phyloP scores from a whole-genome alignment of 1,140 invertebrate genomes.

The Dysdera silvatica region DNA sequence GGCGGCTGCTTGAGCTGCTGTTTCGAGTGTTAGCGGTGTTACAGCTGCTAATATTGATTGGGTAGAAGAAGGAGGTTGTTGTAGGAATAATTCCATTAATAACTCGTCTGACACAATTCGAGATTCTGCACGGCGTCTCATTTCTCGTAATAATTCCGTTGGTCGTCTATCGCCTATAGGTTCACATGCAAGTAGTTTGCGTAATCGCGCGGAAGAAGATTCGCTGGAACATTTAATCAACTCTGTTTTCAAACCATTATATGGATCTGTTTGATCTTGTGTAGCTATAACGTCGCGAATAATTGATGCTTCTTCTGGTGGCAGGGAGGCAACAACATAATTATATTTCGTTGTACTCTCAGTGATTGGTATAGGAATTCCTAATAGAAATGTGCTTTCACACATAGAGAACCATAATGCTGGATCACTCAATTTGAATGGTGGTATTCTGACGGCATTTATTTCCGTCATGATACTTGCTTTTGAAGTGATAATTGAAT shows the following conservation, averaged over 20 bases:
- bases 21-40: neutral
- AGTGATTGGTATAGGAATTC: neutral
- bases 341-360: slow-evolving; percentile 1
- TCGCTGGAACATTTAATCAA: neutral
- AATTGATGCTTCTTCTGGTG: neutral
- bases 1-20: too few species aligned
- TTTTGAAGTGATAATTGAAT: too few species aligned
- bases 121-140: neutral
- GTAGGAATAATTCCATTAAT: neutral
- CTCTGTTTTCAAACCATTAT: neutral
- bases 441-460: neutral
- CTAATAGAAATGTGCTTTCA: neutral
- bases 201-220: neutral
- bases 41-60: neutral
- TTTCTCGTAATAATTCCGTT: neutral
- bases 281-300: neutral
- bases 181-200: neutral
- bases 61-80: neutral
- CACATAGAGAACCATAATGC: neutral
- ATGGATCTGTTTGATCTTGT: neutral
- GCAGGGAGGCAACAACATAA: neutral
- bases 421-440: neutral
- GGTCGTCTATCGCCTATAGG: neutral
- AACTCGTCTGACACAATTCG: neutral
- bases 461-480: too few species aligned